Percentiles rank a stretch among this genome's conserved stretches.
phyloP scores from a whole-genome alignment of 2,113 vertebrate genomes.

The Hippocampus abdominalis region DNA sequence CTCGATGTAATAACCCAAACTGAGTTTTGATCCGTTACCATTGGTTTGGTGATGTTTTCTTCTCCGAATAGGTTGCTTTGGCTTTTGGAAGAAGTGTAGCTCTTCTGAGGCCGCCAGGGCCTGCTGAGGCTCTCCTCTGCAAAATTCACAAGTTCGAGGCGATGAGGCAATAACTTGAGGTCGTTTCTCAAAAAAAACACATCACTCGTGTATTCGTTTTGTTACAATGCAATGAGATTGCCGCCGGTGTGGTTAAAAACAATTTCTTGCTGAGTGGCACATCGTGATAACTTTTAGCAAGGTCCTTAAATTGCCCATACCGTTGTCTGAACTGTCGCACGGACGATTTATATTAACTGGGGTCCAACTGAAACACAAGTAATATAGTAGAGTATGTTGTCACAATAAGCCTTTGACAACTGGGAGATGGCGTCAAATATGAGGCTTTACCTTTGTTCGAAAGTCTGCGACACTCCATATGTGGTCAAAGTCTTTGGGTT shows the following conservation, averaged over 20 bases:
- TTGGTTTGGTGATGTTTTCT: constrained; percentile 7
- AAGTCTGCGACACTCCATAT: background rate
- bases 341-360: constrained; percentile 2
- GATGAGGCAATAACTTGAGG: background rate
- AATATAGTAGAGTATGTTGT: background rate
- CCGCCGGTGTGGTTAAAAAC: background rate
- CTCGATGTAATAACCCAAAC: background rate
- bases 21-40: constrained; percentile 30
- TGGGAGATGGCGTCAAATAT: background rate
- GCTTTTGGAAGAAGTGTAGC: background rate
- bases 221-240: background rate
- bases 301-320: constrained; percentile 22
- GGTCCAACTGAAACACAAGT: constrained; percentile 44
- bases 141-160: background rate
- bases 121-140: constrained; percentile 39
- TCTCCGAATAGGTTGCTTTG: background rate
- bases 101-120: constrained; percentile 50
- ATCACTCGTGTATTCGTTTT: background rate
- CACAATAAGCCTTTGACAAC: background rate
- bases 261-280: background rate
- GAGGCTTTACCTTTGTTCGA: constrained; percentile 31
- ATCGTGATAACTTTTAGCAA: background rate
- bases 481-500: background rate
- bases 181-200: background rate
- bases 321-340: constrained; percentile 14